phyloP scores from a whole-genome alignment of 2,888 invertebrate genomes.

The Trimorus sp. region DNA sequence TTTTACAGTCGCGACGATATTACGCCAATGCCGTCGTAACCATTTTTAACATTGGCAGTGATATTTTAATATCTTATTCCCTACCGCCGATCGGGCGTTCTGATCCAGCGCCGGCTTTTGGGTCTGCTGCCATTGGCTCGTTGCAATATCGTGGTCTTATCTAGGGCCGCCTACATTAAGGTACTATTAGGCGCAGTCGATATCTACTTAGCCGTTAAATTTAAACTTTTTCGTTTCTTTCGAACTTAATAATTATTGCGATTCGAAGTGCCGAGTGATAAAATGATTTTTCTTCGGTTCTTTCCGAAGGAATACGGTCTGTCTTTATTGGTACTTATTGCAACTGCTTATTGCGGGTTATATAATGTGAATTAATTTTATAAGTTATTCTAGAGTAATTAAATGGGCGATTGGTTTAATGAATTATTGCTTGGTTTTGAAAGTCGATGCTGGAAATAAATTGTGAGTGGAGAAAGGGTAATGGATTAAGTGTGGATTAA shows the following conservation, averaged over 20 bases:
- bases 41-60: slow-evolving; percentile 75
- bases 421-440: too few relatives aligned
- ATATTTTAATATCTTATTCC: slow-evolving; percentile 73
- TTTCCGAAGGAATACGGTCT: too few relatives aligned
- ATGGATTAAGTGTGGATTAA: too few relatives aligned
- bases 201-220: slow-evolving; percentile 21
- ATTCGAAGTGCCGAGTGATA: neutral
- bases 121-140: slow-evolving; percentile 24
- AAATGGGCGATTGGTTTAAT: too few relatives aligned
- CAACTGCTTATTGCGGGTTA: too few relatives aligned
- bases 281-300: neutral
- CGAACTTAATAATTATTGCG: slow-evolving; percentile 11
- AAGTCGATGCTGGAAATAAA: too few relatives aligned
- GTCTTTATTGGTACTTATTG: too few relatives aligned
- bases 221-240: slow-evolving; percentile 12
- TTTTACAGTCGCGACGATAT: slow-evolving; percentile 76
- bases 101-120: slow-evolving; percentile 33
- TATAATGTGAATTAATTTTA: neutral
- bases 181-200: slow-evolving; percentile 25
- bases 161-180: slow-evolving; percentile 45
- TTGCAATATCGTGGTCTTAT: slow-evolving; percentile 27
- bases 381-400: neutral
- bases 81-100: slow-evolving; percentile 40
- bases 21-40: slow-evolving; percentile 74
- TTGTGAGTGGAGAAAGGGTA: too few relatives aligned